Conservation (phyloP, 2,888 invertebrate species). For the Balanococcus diminutus region DNA sequence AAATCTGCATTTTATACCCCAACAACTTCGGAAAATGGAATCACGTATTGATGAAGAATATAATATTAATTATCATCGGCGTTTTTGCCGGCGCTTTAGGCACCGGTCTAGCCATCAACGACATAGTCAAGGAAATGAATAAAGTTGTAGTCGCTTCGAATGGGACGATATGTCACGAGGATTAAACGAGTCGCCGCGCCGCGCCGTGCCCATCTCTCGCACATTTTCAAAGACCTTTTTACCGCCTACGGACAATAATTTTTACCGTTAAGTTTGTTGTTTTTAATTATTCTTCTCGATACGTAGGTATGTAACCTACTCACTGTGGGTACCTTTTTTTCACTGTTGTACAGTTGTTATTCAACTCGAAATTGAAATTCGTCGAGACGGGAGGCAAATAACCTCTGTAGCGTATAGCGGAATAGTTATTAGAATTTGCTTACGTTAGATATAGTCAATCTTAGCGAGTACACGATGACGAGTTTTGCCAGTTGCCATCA, state of each 20-base stretch:
- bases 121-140: conserved; percentile 63
- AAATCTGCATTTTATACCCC: conserved; percentile 75
- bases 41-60: conserved; percentile 64
- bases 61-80: conserved; percentile 65
- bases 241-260: conserved; percentile 14
- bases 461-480: too few relatives aligned
- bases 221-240: not conserved
- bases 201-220: too few relatives aligned
- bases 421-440: too few relatives aligned
- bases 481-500: too few relatives aligned
- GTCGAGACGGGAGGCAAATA: too few relatives aligned
- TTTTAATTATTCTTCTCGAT: not conserved
- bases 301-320: not conserved
- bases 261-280: not conserved
- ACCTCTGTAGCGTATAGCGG: too few relatives aligned
- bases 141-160: not conserved
- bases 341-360: too few relatives aligned
- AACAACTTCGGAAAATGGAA: conserved; percentile 64
- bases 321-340: too few relatives aligned
- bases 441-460: too few relatives aligned
- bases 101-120: conserved; percentile 66
- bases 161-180: not conserved
- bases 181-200: not conserved
- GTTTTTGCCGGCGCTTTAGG: conserved; percentile 66
- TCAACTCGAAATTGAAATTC: too few relatives aligned